Evolutionary conservation across 1,140 invertebrate species (phyloP), one percentile per base, ranked within the genome.

Genomic region (Holotrichia oblita): DNA sequence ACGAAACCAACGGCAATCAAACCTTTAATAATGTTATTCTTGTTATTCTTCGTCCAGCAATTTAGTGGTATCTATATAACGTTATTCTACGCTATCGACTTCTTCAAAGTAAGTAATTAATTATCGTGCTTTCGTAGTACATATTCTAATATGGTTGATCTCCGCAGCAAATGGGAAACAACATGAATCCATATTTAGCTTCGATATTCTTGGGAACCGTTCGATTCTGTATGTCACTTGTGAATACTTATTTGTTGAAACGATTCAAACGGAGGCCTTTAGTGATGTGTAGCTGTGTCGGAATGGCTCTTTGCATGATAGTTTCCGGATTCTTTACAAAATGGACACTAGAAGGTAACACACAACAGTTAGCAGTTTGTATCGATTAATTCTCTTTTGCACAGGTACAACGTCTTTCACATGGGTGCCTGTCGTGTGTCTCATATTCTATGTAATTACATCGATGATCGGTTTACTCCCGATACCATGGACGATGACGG

Each of bases 21-120:
- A 82, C 90, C 91, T 0, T 84, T 91, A 80, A 41, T 88, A 0
- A 88, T 92, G 78, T 84, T 91, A 4, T 85, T 89, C 9, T 80
- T 87, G 0, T 84, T 91, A 8, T 92, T 92, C 79, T 84, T 88
- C 3, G 89, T 91, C 74, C 91, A 92, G 83, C 90, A 91, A 81
- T 89, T 90, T 59, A 88, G 88, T 20, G 91, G 91, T 34, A 89
- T 92, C 83, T 91, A 93, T 82, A 91, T 91, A 2, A 90, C 92
- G 8, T 88, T 93, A 40, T 93, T 93, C 81, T 93, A 92, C 81
- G 90, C 92, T 0, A 91, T 92, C 12, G 90, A 90, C 64, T 91
- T 90, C 85, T 89, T 90, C 64, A 81, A 88, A 77, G 89, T 89
- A 81, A 85, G 80, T 78, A 24, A 24, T 6, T 2, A 34, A 34